These are phyloP conservation scores for Crotalus viridis DNA, from an alignment of 2,113 vertebrate species.

Conservation along the genomic window DNA sequence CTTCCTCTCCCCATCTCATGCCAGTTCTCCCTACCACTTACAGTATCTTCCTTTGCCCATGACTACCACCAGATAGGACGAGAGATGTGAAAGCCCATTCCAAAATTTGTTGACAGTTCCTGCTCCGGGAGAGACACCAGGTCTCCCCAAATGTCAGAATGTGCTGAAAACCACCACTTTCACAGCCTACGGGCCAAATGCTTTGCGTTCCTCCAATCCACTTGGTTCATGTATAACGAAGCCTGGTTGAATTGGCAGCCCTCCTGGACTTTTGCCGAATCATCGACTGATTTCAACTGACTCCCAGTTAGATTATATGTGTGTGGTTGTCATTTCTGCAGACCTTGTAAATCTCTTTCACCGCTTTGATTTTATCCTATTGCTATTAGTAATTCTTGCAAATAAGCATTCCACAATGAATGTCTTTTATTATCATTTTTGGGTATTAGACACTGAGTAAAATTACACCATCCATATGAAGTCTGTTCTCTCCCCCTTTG, in stretches of 20 bases:
- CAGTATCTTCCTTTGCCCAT: neutral
- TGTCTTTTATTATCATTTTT: neutral
- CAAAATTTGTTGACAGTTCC: neutral
- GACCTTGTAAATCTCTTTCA: neutral
- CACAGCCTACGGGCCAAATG: neutral
- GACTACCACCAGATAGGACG: slow-evolving; percentile 28
- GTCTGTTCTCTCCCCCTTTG: neutral
- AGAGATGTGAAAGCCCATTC: slow-evolving; percentile 11
- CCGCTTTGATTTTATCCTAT: neutral
- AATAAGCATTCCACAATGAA: neutral
- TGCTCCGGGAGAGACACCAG: neutral
- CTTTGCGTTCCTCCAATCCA: neutral
- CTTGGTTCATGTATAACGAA: neutral
- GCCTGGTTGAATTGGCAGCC: too few species aligned
- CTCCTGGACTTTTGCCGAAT: neutral
- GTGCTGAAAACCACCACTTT: neutral
- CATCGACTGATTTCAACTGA: neutral
- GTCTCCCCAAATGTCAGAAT: neutral
- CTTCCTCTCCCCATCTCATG: slow-evolving; percentile 44
- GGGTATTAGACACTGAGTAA: neutral
- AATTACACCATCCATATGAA: neutral
- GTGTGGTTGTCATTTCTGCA: neutral
- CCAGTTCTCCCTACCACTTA: neutral
- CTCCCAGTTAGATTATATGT: neutral
- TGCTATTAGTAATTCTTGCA: neutral